Evolutionary conservation across 2,113 vertebrate species (phyloP).

Genomic region (Acinonyx jubatus): DNA sequence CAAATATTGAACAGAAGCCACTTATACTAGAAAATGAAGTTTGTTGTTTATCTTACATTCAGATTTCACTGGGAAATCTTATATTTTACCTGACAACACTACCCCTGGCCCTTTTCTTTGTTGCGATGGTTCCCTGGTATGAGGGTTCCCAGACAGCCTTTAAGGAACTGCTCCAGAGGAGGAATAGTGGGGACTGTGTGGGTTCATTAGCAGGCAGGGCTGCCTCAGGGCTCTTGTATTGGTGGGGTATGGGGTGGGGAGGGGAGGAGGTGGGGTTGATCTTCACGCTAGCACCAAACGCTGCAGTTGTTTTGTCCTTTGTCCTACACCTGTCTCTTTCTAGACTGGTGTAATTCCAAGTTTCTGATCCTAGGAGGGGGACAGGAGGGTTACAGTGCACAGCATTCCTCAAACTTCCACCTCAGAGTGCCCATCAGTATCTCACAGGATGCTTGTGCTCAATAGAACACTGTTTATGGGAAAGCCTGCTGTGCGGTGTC

Average conservation of each 20-base stretch:
- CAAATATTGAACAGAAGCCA: not conserved
- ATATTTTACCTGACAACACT: not conserved
- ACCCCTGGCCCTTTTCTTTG: not conserved
- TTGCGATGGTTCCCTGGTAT: not conserved
- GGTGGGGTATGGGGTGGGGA: accelerated
- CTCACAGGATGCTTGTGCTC: not conserved
- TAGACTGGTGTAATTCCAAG: not conserved
- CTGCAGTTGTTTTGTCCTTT: not conserved
- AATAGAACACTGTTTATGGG: not conserved
- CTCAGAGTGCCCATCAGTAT: not conserved
- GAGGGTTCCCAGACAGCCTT: not conserved
- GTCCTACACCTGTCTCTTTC: not conserved
- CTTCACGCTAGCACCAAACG: not conserved
- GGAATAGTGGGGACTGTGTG: not conserved
- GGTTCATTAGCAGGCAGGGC: not conserved
- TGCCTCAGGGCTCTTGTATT: not conserved
- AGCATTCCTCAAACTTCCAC: not conserved
- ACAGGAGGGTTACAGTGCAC: not conserved
- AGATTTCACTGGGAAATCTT: not conserved
- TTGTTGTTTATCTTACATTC: not conserved
- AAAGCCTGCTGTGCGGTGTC: not conserved
- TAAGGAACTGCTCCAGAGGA: not conserved
- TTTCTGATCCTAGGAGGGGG: not conserved
- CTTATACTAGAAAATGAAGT: not conserved
- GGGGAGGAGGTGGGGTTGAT: not conserved